A percentile compares a stretch with the other conserved stretches of the same genome.
Evolutionary conservation across 2,797 vertebrate species (phyloP).

Genomic region (Diplodus sargus): DNA sequence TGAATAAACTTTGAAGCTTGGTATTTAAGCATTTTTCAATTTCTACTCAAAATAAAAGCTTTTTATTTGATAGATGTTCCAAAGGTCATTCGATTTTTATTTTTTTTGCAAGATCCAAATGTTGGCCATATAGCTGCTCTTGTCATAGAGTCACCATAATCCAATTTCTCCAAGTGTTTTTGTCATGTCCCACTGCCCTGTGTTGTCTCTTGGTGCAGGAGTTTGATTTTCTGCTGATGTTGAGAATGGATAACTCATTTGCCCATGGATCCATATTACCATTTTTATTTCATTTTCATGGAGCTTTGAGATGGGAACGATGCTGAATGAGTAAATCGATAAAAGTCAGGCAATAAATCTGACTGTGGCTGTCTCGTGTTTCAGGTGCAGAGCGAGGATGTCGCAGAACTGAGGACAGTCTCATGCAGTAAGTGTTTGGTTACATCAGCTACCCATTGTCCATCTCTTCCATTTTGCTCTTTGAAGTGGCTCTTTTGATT

Average conservation of each 20-base stretch:
- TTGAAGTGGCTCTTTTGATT: constrained; percentile 49
- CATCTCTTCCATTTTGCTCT: constrained; percentile 41
- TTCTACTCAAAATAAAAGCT: constrained; percentile 1
- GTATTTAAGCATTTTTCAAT: not conserved
- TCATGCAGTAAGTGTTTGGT: constrained; percentile 83
- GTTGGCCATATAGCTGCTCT: constrained; percentile 3
- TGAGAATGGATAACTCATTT: constrained; percentile 56
- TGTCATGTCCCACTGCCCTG: constrained; percentile 42
- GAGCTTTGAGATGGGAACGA: constrained; percentile 54
- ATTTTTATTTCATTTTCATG: constrained; percentile 74
- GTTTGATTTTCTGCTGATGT: constrained; percentile 64
- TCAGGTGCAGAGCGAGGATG: constrained; percentile 86
- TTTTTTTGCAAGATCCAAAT: constrained; percentile 16
- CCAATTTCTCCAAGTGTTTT: constrained; percentile 45
- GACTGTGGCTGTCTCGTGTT: constrained; percentile 79
- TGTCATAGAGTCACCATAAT: constrained; percentile 44
- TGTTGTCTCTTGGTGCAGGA: constrained; percentile 40
- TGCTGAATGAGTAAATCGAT: constrained; percentile 67
- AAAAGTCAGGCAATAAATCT: constrained; percentile 66
- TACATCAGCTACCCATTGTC: constrained; percentile 46
- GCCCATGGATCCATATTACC: constrained; percentile 55
- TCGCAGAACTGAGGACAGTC: constrained; percentile 82
- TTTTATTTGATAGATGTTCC: constrained; percentile 23
- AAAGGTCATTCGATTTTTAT: constrained; percentile 31
- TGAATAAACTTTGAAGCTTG: not conserved